Conservation (phyloP, 2,797 vertebrate species). For the Microchirus variegatus region DNA sequence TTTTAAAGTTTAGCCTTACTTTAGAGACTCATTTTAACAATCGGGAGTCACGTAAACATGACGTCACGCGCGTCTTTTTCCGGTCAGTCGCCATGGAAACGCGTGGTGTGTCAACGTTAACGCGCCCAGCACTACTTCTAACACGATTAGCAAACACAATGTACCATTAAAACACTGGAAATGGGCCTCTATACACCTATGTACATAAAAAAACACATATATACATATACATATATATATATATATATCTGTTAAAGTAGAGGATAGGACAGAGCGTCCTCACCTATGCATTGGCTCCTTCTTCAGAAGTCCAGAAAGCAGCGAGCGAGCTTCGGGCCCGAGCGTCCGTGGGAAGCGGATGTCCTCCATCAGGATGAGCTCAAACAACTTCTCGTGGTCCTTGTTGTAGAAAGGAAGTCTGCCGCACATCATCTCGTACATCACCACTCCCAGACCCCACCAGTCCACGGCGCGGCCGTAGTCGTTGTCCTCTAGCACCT, state of each 20-base stretch:
- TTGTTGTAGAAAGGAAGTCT: conserved; percentile 97
- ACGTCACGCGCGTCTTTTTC: too few relatives aligned
- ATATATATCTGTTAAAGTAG: neutral
- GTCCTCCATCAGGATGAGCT: conserved; percentile 98
- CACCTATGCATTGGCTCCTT: conserved; percentile 95
- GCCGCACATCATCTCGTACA: conserved; percentile 99
- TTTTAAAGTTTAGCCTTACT: too few relatives aligned
- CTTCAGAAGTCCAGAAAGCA: conserved; percentile 94
- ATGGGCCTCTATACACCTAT: too few relatives aligned
- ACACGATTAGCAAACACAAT: too few relatives aligned
- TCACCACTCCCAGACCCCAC: conserved; percentile 98
- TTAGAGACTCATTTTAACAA: too few relatives aligned
- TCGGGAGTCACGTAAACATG: too few relatives aligned
- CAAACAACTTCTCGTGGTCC: conserved; percentile 97
- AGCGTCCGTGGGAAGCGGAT: conserved; percentile 95
- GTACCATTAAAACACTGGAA: too few relatives aligned
- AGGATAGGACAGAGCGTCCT: conserved; percentile 17
- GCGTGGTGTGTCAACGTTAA: too few relatives aligned
- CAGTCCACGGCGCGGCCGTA: conserved; percentile 96
- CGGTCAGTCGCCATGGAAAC: too few relatives aligned
- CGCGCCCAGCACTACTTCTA: too few relatives aligned
- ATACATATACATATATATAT: too few relatives aligned
- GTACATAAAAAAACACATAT: too few relatives aligned
- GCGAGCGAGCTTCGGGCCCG: conserved; percentile 89
- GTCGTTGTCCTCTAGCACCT: conserved; percentile 97